phyloP scores from a whole-genome alignment of 1,140 invertebrate species.

The Bathynomus jamesi region DNA sequence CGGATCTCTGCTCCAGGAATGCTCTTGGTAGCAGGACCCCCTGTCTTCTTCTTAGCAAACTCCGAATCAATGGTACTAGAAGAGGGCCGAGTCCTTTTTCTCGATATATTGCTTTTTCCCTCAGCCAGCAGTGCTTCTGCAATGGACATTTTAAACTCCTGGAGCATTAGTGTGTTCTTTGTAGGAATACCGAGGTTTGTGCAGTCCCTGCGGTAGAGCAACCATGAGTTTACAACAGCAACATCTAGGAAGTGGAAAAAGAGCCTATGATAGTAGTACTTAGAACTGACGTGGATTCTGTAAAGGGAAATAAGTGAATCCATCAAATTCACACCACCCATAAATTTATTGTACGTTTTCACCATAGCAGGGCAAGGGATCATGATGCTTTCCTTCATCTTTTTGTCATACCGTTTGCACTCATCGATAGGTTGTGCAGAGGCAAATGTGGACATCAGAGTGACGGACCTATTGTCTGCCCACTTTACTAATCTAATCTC shows the following conservation, averaged over 20 bases:
- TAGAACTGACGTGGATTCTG: background rate
- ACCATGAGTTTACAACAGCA: background rate
- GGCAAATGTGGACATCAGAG: conserved; percentile 10
- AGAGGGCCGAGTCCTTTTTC: too few species aligned
- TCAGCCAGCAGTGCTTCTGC: background rate
- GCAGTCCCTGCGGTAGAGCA: background rate
- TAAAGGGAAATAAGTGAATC: too few species aligned
- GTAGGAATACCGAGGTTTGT: background rate
- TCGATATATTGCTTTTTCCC: too few species aligned
- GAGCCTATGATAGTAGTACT: conserved; percentile 14
- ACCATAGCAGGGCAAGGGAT: conserved; percentile 17
- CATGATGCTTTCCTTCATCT: conserved; percentile 7
- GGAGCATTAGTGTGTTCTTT: background rate
- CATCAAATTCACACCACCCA: too few species aligned
- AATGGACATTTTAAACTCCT: background rate
- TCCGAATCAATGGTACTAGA: too few species aligned
- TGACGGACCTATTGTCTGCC: conserved; percentile 13
- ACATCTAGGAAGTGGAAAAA: conserved; percentile 8
- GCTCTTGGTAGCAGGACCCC: too few species aligned
- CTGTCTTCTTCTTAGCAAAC: too few species aligned
- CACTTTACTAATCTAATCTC: conserved; percentile 8
- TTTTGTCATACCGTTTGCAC: conserved; percentile 1
- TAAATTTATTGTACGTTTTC: too few species aligned
- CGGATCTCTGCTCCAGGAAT: too few species aligned
- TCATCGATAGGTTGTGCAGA: conserved; percentile 9